These are phyloP conservation scores for Cabera pusaria DNA, from an alignment of 2,888 invertebrate species.

Conservation along the genomic window DNA sequence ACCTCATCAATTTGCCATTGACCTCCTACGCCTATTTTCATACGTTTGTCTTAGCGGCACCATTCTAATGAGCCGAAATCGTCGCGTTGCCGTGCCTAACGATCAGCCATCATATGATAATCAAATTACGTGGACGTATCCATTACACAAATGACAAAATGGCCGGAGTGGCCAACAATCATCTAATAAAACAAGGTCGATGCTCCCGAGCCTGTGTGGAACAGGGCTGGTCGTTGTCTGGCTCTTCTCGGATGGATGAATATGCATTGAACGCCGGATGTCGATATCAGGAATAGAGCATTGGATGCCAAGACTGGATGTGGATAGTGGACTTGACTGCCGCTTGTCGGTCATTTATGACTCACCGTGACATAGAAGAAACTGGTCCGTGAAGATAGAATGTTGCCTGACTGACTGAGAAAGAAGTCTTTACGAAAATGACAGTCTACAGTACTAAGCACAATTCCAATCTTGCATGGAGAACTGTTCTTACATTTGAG, in stretches of 20 bases:
- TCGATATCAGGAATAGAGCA: slow-evolving; percentile 8
- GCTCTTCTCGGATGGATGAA: slow-evolving; percentile 49
- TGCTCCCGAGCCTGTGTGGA: slow-evolving; percentile 35
- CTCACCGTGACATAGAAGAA: too few relatives aligned
- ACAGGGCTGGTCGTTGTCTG: slow-evolving; percentile 36
- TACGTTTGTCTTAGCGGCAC: slow-evolving; percentile 12
- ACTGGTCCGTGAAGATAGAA: too few relatives aligned
- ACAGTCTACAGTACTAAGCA: too few relatives aligned
- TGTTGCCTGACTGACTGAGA: too few relatives aligned
- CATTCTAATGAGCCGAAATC: slow-evolving; percentile 21
- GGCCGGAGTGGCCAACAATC: slow-evolving; percentile 39
- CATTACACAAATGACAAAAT: slow-evolving; percentile 35
- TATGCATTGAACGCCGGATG: slow-evolving; percentile 38
- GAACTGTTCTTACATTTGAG: too few relatives aligned
- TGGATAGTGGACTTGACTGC: too few relatives aligned
- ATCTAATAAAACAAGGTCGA: slow-evolving; percentile 48
- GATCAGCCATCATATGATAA: slow-evolving; percentile 26
- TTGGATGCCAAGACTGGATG: slow-evolving; percentile 2
- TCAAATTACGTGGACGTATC: slow-evolving; percentile 32
- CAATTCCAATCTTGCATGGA: too few relatives aligned
- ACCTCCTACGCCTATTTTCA: slow-evolving; percentile 19
- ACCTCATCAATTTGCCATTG: slow-evolving; percentile 15
- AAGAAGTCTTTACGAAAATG: too few relatives aligned
- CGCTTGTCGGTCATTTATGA: too few relatives aligned
- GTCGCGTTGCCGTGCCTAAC: slow-evolving; percentile 29